These are phyloP conservation scores for Spea bombifrons DNA, from an alignment of 2,113 vertebrate species.

Conservation along the genomic window DNA sequence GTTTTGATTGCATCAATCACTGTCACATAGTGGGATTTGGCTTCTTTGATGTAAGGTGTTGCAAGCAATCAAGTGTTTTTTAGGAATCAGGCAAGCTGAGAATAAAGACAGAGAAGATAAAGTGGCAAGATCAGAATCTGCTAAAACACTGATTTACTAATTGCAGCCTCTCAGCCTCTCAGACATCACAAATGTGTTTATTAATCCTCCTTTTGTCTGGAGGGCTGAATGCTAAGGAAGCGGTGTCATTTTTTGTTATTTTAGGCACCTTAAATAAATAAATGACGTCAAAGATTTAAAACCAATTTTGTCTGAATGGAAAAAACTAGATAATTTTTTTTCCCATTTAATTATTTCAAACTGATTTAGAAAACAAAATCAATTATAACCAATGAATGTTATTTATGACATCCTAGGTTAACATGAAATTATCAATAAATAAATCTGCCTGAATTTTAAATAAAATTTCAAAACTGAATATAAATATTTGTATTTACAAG, in stretches of 20 bases:
- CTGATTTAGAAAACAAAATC: too few relatives aligned
- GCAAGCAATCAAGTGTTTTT: constrained; percentile 63
- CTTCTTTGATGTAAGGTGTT: constrained; percentile 67
- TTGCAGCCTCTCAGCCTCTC: constrained; percentile 53
- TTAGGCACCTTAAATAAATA: constrained; percentile 1
- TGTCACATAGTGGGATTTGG: constrained; percentile 58
- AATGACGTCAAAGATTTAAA: neutral
- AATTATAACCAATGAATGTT: too few relatives aligned
- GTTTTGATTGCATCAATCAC: constrained; percentile 66
- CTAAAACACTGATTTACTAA: constrained; percentile 59
- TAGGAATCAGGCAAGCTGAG: constrained; percentile 60
- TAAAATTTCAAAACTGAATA: too few relatives aligned
- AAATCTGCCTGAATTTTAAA: too few relatives aligned
- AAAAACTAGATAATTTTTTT: too few relatives aligned
- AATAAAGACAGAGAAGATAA: constrained; percentile 68
- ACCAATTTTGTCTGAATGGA: too few relatives aligned
- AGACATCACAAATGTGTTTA: constrained; percentile 43
- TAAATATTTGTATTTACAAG: too few relatives aligned
- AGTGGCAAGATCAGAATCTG: constrained; percentile 63
- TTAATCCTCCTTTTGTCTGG: constrained; percentile 41
- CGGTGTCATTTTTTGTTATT: constrained; percentile 16
- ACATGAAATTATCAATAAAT: too few relatives aligned
- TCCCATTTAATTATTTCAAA: too few relatives aligned
- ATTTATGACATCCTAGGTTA: too few relatives aligned
- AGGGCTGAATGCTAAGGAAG: constrained; percentile 6